Evolutionary conservation across 2,797 vertebrate genomes (phyloP).

Genomic region (Sphaeramia orbicularis): DNA sequence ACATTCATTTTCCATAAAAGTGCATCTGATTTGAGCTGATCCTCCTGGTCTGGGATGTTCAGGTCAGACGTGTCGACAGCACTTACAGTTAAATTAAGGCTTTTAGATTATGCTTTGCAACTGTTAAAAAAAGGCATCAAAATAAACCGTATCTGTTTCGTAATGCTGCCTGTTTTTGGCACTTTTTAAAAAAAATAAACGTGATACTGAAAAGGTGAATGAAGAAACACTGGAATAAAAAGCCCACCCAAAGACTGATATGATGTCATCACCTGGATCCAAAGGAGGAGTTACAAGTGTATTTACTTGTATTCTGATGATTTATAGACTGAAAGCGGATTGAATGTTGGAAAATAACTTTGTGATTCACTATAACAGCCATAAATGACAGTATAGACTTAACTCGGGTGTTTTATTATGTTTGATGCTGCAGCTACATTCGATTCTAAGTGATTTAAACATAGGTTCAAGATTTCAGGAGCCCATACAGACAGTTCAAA

Average conservation of each 20-base stretch:
- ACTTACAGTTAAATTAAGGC: conserved; percentile 40
- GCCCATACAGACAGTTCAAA: no score
- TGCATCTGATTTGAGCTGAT: conserved; percentile 86
- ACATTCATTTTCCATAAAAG: conserved; percentile 91
- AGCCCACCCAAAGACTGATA: not conserved
- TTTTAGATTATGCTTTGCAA: conserved; percentile 16
- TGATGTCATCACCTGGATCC: no score
- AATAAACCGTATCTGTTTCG: not conserved
- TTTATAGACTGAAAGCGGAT: no score
- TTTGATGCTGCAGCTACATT: no score
- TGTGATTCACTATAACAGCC: no score
- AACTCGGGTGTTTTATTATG: no score
- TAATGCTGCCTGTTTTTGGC: conserved; percentile 14
- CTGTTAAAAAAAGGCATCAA: conserved; percentile 10
- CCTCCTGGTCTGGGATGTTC: conserved; percentile 39
- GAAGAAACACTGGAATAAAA: not conserved
- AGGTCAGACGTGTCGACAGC: conserved; percentile 32
- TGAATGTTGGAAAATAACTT: no score
- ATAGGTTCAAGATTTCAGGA: no score
- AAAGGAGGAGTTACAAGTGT: no score
- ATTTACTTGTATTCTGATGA: no score
- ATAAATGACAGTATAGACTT: no score
- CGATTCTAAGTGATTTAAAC: no score
- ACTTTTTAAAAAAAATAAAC: conserved; percentile 41
- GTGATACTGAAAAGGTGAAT: not conserved